Percentiles rank a stretch among this genome's conserved stretches.
Evolutionary conservation across 1,140 invertebrate species (phyloP).

Genomic region (Drosophila teissieri): DNA sequence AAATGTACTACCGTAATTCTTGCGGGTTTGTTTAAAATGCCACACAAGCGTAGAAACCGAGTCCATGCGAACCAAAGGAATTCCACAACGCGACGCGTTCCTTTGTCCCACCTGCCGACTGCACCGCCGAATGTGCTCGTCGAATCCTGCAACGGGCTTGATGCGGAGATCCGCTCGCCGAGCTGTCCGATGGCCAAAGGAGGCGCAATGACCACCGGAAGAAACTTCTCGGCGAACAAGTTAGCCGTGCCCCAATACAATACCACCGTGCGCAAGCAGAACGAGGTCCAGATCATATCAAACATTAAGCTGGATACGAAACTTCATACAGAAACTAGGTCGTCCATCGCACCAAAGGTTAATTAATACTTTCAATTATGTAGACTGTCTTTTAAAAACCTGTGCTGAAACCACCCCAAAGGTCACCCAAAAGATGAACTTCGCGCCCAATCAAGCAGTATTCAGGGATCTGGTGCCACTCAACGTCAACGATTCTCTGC

Average conservation of each 20-base stretch:
- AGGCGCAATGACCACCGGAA: not conserved
- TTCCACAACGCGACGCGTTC: constrained; percentile 2
- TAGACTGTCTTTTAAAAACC: too few relatives aligned
- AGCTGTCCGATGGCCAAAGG: not conserved
- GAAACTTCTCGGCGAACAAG: not conserved
- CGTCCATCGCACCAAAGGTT: constrained; percentile 54
- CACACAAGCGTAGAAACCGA: constrained; percentile 39
- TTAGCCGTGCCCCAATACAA: constrained; percentile 48
- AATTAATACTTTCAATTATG: too few relatives aligned
- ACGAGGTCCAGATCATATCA: constrained; percentile 18
- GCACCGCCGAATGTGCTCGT: constrained; percentile 18
- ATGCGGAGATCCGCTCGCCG: not conserved
- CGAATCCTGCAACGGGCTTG: not conserved
- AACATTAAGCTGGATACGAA: not conserved
- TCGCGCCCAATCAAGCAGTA: constrained; percentile 18
- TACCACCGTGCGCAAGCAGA: constrained; percentile 34
- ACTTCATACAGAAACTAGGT: constrained; percentile 29
- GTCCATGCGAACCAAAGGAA: constrained; percentile 9
- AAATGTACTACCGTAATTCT: not conserved
- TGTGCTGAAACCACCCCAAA: not conserved
- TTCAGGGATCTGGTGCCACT: constrained; percentile 50
- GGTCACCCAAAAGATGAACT: constrained; percentile 64
- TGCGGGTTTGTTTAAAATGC: constrained; percentile 36
- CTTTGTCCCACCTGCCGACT: not conserved
- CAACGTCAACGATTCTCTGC: constrained; percentile 64